Evolutionary conservation across 92 coral and sea anemone genomes (phyloP).

Genomic region (Zoanthus solanderi): DNA sequence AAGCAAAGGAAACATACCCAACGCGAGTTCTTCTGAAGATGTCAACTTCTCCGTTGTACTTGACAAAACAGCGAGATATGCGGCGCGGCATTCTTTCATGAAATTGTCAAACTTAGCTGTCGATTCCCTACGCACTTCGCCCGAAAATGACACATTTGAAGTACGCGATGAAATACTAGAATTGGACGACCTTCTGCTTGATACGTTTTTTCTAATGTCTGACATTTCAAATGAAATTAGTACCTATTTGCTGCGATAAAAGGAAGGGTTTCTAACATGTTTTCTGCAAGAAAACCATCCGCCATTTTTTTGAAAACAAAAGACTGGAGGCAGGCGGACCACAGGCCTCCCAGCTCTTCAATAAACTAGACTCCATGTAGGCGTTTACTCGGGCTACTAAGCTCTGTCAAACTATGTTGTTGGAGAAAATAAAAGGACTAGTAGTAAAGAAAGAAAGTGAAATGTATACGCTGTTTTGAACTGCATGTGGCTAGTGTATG

Average conservation of each 20-base stretch:
- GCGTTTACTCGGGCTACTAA: too few species aligned
- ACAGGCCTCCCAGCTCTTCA: too few species aligned
- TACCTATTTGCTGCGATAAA: not conserved
- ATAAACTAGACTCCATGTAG: too few species aligned
- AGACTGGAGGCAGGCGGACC: too few species aligned
- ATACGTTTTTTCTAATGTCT: conserved; percentile 12
- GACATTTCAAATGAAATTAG: not conserved
- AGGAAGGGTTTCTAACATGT: not conserved
- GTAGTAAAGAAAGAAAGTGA: too few species aligned
- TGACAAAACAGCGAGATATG: conserved; percentile 87
- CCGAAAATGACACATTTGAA: conserved; percentile 77
- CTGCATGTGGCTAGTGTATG: too few species aligned
- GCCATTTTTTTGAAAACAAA: not conserved
- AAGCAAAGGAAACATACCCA: conserved; percentile 68
- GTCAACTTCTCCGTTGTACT: conserved; percentile 92
- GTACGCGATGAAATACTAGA: conserved; percentile 78
- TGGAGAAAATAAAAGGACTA: too few species aligned
- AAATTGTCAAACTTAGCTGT: conserved; percentile 85
- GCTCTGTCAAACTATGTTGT: too few species aligned
- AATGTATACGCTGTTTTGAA: too few species aligned
- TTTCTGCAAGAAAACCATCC: not conserved
- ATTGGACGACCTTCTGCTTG: conserved; percentile 69
- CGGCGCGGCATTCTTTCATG: conserved; percentile 94
- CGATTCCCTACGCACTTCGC: conserved; percentile 75
- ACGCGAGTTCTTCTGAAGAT: conserved; percentile 76